Base-by-base conservation (phyloP, 2,113 vertebrate genomes). In the Centropristis striata region DNA sequence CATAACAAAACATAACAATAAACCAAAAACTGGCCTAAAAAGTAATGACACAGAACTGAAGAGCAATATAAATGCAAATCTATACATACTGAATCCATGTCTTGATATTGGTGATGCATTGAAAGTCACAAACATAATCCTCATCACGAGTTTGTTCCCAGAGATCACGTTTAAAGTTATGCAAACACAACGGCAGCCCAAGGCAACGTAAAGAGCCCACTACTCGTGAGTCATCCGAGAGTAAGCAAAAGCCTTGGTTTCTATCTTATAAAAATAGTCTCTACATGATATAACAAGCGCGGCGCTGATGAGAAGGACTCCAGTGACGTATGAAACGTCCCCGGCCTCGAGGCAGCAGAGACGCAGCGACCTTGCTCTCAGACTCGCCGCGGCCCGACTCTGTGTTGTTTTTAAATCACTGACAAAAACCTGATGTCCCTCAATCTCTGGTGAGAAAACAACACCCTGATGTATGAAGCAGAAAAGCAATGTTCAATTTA, bases 191-290 rank as follows among this genome's bases (percentile, higher is more conserved):
- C 1, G 9, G 23, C 64, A 8, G 67, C 88, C 78, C 75, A 53
- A 67, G 85, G 91, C 81, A 25, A 58, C 6, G 39, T 25, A 47
- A 69, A 85, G 55, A 47, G 67, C 50, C 37, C 42, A 20, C 55
- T 57, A 39, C 28, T n/a, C 2, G 13, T 90, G 87, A 87, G 44
- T 91, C 88, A 88, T 58, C 49, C 23, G 23, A 37, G 78, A 54
- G 65, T 41, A 78, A 54, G 80, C 75, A 15, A 47, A 71, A 75
- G 84, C 90, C 86, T 83, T 66, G 79, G 79, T 75, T 76, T 85
- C 36, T 75, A 54, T 86, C 83, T 84, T 71, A 27, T 82, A 78
- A 85, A 91, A 94, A 91, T 74, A 90, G 83, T 47, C 55, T 10
- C 42, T 50, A 28, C 25, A 16, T 83, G 80, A 87, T 54, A 68